Evolutionary conservation across 1,140 invertebrate genomes (phyloP).

Genomic region (Diorhabda elongata): DNA sequence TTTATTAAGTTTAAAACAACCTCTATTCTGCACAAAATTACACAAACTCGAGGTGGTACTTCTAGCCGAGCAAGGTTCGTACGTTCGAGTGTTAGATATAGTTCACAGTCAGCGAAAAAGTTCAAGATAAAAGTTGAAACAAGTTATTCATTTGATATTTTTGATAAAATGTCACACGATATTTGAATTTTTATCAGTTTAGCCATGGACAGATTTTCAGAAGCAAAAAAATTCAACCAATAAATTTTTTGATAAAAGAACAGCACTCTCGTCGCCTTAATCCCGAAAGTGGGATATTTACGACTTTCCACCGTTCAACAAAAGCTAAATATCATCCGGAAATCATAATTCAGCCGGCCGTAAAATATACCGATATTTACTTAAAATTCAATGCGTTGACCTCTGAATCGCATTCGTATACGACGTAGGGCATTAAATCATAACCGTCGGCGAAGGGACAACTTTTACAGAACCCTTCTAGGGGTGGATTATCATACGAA

Average conservation of each 20-base stretch:
- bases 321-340: constrained; percentile 22
- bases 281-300: constrained; percentile 21
- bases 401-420: constrained; percentile 4
- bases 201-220: too few species aligned
- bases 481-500: too few species aligned
- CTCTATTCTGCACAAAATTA: too few species aligned
- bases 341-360: constrained; percentile 17
- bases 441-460: background rate
- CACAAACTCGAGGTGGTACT: too few species aligned
- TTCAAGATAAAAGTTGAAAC: too few species aligned
- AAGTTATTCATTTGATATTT: too few species aligned
- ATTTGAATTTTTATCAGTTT: too few species aligned
- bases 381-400: constrained; percentile 15
- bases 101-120: too few species aligned
- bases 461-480: background rate
- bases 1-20: too few species aligned
- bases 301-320: constrained; percentile 15
- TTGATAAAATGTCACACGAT: too few species aligned
- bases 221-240: background rate
- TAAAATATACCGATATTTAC: constrained; percentile 20
- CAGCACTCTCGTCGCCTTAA: constrained; percentile 8
- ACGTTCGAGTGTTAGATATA: too few species aligned
- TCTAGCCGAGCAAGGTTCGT: too few species aligned
- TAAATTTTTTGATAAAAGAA: constrained; percentile 14
- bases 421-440: background rate